Percentiles rank a stretch among this genome's conserved stretches.
phyloP scores from a whole-genome alignment of 2,888 invertebrate species.

The Stenodema calcarata region DNA sequence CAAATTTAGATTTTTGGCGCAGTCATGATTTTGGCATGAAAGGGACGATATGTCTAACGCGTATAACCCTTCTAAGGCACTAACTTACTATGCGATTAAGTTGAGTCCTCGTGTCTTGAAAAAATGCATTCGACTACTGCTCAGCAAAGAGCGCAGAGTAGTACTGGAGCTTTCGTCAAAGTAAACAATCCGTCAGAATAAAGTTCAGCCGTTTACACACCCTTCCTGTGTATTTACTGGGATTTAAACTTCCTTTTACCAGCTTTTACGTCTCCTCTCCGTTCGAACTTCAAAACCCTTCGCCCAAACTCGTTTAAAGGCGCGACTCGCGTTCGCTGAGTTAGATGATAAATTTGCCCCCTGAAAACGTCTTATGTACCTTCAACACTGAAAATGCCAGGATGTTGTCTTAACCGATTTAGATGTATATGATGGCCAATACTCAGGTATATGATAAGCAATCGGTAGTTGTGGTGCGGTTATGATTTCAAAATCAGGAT shows the following conservation, averaged over 20 bases:
- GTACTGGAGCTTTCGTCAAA: slow-evolving; percentile 12
- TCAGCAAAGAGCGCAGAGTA: background rate
- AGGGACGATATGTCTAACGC: too few relatives aligned
- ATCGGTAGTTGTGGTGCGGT: too few relatives aligned
- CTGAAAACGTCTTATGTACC: background rate
- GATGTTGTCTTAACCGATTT: background rate
- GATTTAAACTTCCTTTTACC: slow-evolving; percentile 26
- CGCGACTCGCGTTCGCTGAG: background rate
- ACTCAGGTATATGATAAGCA: too few relatives aligned
- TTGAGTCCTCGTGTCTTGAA: too few relatives aligned
- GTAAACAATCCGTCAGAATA: slow-evolving; percentile 47
- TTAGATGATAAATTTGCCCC: background rate
- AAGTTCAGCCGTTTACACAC: slow-evolving; percentile 41
- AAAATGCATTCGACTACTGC: too few relatives aligned
- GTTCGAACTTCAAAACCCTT: background rate
- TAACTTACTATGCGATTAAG: too few relatives aligned
- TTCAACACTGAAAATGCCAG: background rate
- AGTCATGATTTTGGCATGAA: too few relatives aligned
- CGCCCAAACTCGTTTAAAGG: background rate
- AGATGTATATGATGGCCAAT: too few relatives aligned
- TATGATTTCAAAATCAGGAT: too few relatives aligned
- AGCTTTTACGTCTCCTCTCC: background rate
- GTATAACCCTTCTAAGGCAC: too few relatives aligned
- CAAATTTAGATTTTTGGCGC: too few relatives aligned
- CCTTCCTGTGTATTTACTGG: slow-evolving; percentile 33